phyloP scores from a whole-genome alignment of 2,113 vertebrate genomes.

The Corythaeola cristata region DNA sequence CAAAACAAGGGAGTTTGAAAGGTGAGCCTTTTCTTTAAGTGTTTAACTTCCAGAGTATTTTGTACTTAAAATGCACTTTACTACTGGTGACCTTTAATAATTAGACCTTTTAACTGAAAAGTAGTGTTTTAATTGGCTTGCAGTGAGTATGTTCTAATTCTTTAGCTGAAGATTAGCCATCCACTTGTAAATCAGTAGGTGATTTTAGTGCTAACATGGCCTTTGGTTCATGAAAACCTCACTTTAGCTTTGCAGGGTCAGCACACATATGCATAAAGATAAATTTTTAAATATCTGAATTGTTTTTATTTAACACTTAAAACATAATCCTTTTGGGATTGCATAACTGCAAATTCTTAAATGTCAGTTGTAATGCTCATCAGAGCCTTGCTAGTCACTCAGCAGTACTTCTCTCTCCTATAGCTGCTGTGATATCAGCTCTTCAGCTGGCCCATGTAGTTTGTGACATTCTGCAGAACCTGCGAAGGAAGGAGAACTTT shows the following conservation, averaged over 20 bases:
- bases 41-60: not conserved
- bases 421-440: not conserved
- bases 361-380: not conserved
- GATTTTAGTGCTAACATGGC: not conserved
- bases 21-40: conserved; percentile 72
- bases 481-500: not conserved
- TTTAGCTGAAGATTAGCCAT: not conserved
- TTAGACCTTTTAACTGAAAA: not conserved
- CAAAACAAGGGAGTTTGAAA: conserved; percentile 98
- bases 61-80: not conserved
- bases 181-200: not conserved
- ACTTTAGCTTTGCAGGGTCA: not conserved
- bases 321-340: not conserved
- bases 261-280: not conserved
- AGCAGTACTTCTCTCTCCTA: not conserved
- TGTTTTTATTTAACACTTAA: not conserved
- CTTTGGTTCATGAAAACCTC: not conserved
- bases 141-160: not conserved
- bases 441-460: not conserved
- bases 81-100: not conserved
- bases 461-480: not conserved
- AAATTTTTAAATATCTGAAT: not conserved
- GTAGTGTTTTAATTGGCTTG: not conserved
- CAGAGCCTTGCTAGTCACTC: not conserved
- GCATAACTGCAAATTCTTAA: not conserved